Base-by-base conservation (phyloP, 92 coral and sea anemone species). In the Actinostola sp. region DNA sequence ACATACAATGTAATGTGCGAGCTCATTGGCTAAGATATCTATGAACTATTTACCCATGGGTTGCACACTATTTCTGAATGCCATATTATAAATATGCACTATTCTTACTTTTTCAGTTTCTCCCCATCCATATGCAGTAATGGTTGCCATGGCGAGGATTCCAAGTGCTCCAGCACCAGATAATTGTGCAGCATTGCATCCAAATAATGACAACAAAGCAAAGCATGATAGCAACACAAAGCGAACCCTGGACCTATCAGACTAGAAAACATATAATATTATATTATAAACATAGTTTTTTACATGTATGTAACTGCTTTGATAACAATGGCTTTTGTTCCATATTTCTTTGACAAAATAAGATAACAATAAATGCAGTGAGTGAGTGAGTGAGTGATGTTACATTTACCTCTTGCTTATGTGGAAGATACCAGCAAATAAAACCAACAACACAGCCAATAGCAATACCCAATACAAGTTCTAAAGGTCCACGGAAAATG, bases 121-220 rank as follows among this genome's bases (percentile, higher is more conserved):
- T 45, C 92, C 89, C 98, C 98, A 94, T 32, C 89, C 94, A 63
- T 82, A 68, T 0, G 92, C 90, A 29, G 98, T 95, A 31, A 94
- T 72, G 30, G 91, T 88, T 81, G 97, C 93, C 89, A 94, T 78
- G 59, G 92, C 70, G 60, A 94, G 82, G 13, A 86, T 89, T 27
- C 98, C 97, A 13, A 91, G 78, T 42, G 98, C 98, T 8, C 98
- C 98, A 28, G 98, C 98, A 32, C 98, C 98, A 2, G 98, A 88
- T 62, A 94, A 88, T 67, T 92, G 81, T 6, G 88, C 92, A 38
- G 86, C 78, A 58, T 89, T 91, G 55, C 91, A 82, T 0, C 98
- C 98, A 83, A 94, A 94, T 82, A 94, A 81, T 14, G 98, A 94
- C 30, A 91, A 78, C 69, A 94, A 68, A 26, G 94, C 97, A 85